phyloP scores from a whole-genome alignment of 2,797 vertebrate species.

The Platyrinchus mystaceus region DNA sequence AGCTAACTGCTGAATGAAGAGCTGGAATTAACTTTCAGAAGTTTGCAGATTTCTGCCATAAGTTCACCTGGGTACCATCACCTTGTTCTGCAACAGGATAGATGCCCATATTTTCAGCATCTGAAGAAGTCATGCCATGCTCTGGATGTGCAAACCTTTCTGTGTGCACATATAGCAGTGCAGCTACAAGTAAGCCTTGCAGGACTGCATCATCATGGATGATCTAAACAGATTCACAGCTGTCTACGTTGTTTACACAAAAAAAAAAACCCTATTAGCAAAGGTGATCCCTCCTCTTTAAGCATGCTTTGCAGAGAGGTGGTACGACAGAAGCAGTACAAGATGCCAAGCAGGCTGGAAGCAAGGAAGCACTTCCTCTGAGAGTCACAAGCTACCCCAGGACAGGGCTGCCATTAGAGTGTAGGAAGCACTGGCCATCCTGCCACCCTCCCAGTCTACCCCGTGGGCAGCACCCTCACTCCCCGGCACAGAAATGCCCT shows the following conservation, averaged over 20 bases:
- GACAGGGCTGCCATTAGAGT: fast-evolving
- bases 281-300: background rate
- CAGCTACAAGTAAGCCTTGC: background rate
- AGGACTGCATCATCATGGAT: background rate
- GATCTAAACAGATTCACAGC: background rate
- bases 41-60: background rate
- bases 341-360: background rate
- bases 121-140: background rate
- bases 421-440: fast-evolving
- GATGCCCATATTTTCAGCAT: background rate
- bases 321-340: background rate
- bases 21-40: background rate
- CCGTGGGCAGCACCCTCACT: fast-evolving
- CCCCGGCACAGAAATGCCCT: background rate
- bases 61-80: background rate
- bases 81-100: background rate
- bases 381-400: fast-evolving
- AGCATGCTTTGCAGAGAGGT: background rate
- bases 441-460: background rate
- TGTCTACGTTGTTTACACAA: background rate
- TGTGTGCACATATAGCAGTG: fast-evolving
- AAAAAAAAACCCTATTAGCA: background rate
- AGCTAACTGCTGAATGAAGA: background rate
- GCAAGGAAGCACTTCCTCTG: background rate
- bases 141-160: background rate